Percentiles rank a stretch among this genome's conserved stretches.
Conservation (phyloP, 2,113 vertebrate species). For the Lynx canadensis region DNA sequence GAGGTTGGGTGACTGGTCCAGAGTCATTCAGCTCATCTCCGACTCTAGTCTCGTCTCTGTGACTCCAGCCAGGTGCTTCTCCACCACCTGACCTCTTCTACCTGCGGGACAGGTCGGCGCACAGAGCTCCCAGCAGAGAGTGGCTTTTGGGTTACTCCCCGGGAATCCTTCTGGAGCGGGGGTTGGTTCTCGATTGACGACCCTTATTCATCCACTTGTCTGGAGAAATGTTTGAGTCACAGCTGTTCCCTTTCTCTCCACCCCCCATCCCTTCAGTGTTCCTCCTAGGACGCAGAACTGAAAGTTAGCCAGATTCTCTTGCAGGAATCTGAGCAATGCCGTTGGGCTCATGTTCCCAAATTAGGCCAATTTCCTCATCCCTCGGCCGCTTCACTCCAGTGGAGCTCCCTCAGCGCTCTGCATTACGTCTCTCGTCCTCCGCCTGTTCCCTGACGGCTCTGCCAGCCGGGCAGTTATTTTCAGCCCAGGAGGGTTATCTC, state of each 20-base stretch:
- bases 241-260: constrained; percentile 71
- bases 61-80: not conserved
- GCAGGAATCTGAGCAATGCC: constrained; percentile 92
- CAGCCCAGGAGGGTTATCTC: constrained; percentile 90
- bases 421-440: constrained; percentile 65
- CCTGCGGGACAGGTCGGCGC: not conserved
- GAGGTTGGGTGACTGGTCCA: not conserved
- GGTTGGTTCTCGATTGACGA: not conserved
- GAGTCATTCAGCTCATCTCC: not conserved
- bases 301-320: constrained; percentile 86
- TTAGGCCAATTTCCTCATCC: constrained; percentile 93
- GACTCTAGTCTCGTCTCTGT: not conserved
- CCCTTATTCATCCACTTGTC: constrained; percentile 68
- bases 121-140: not conserved
- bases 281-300: constrained; percentile 85
- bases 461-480: constrained; percentile 88
- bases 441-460: constrained; percentile 79
- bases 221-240: constrained; percentile 77
- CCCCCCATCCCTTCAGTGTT: constrained; percentile 43
- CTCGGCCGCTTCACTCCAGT: constrained; percentile 75
- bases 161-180: constrained; percentile 34
- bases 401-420: constrained; percentile 81
- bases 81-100: not conserved
- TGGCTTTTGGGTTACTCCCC: not conserved
- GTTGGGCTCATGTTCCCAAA: constrained; percentile 95